A percentile compares a stretch with the other conserved stretches of the same genome.
Evolutionary conservation across 2,113 vertebrate species (phyloP).

Genomic region (Prionailurus viverrinus): DNA sequence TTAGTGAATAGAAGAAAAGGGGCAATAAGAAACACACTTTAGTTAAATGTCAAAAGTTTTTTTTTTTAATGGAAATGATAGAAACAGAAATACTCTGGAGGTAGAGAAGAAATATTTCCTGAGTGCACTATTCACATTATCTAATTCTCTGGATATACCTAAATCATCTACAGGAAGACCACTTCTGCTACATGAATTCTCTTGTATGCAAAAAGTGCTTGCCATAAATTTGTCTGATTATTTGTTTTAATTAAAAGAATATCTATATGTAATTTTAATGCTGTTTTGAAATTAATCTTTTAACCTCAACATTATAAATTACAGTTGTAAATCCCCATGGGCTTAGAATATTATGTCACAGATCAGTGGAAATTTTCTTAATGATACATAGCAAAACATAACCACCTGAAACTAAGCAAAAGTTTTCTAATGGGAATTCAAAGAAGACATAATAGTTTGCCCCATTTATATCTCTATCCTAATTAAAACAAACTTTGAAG

Average conservation of each 20-base stretch:
- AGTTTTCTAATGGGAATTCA: conserved; percentile 47
- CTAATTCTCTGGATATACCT: conserved; percentile 48
- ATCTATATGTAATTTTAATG: conserved; percentile 55
- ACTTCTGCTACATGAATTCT: conserved; percentile 50
- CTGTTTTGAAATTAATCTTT: conserved; percentile 56
- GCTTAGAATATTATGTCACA: conserved; percentile 72
- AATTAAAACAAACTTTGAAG: conserved; percentile 60
- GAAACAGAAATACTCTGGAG: conserved; percentile 39
- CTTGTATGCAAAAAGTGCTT: conserved; percentile 2
- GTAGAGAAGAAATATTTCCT: conserved; percentile 37
- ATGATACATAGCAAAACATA: conserved; percentile 65
- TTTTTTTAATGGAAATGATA: conserved; percentile 37
- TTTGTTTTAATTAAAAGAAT: conserved; percentile 61
- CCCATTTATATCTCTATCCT: conserved; percentile 60
- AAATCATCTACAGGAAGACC: conserved; percentile 33
- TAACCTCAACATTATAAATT: conserved; percentile 68
- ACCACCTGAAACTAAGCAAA: conserved; percentile 66
- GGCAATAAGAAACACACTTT: not conserved
- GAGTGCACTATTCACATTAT: conserved; percentile 40
- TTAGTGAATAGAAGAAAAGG: not conserved
- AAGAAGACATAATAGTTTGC: conserved; percentile 31
- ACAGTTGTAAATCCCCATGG: not conserved
- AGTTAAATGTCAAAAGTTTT: not conserved
- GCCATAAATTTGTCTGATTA: conserved; percentile 42
- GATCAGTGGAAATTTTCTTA: conserved; percentile 66